These are phyloP conservation scores for Eidolon dupreanum DNA, from an alignment of 2,797 vertebrate genomes.

Conservation along the genomic window DNA sequence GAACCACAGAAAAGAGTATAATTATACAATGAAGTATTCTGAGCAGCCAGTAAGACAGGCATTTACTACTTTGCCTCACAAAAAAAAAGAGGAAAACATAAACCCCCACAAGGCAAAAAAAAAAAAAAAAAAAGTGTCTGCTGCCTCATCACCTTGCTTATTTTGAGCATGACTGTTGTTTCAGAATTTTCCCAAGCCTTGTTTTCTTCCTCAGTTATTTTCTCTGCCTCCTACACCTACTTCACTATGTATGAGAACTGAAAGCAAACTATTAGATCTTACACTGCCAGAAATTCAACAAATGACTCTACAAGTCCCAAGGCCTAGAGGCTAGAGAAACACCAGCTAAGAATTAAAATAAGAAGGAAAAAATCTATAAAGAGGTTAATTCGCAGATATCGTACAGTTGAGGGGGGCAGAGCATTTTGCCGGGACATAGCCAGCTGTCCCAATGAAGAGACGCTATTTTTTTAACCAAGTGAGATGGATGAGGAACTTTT, in stretches of 20 bases:
- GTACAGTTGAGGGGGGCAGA: not conserved
- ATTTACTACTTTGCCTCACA: not conserved
- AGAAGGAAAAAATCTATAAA: conserved; percentile 27
- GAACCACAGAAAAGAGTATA: not conserved
- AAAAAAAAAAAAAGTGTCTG: no score
- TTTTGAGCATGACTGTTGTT: not conserved
- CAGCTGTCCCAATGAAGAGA: not conserved
- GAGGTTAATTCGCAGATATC: conserved; percentile 19
- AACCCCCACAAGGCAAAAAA: not conserved
- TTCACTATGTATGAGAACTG: not conserved
- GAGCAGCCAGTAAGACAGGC: not conserved
- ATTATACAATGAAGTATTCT: not conserved
- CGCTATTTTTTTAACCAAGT: not conserved
- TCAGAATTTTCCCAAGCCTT: not conserved
- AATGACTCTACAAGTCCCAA: conserved; percentile 9
- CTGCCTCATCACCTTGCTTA: not conserved
- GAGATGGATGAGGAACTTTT: not conserved
- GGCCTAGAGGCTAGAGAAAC: conserved; percentile 22
- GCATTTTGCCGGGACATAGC: not conserved
- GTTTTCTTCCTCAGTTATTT: not conserved
- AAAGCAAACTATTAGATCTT: conserved; percentile 16
- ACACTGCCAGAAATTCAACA: conserved; percentile 38
- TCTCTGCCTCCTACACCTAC: not conserved
- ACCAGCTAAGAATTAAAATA: conserved; percentile 51
- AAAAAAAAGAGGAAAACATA: not conserved